A percentile compares a stretch with the other conserved stretches of the same genome.
Conservation (phyloP, 2,797 vertebrate genomes). For the Spheniscus humboldti region DNA sequence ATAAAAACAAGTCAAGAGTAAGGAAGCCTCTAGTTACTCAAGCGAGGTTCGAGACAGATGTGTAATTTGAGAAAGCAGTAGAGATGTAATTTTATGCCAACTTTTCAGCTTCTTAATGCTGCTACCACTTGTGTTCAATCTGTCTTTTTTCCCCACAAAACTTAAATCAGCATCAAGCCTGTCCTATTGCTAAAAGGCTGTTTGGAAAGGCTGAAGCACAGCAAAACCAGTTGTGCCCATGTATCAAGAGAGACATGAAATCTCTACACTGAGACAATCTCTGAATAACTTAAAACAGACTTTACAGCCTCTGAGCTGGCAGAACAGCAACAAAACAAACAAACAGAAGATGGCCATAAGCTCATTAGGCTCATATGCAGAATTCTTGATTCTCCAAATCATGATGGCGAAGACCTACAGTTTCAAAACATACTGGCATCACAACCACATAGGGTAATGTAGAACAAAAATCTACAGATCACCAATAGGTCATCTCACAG, state of each 20-base stretch:
- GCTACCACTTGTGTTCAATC: background rate
- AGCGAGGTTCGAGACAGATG: background rate
- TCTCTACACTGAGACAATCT: background rate
- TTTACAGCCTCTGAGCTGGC: background rate
- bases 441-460: background rate
- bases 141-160: background rate
- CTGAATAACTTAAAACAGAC: background rate
- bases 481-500: background rate
- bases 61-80: background rate
- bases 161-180: background rate
- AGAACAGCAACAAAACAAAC: background rate
- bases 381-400: background rate
- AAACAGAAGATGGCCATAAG: background rate
- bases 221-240: background rate
- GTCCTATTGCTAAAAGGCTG: background rate
- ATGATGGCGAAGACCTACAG: background rate
- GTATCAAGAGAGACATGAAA: background rate
- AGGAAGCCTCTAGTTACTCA: background rate
- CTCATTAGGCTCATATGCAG: background rate
- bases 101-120: background rate
- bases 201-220: background rate
- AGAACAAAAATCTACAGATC: background rate
- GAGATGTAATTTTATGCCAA: background rate
- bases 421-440: background rate
- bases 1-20: background rate